phyloP scores from a whole-genome alignment of 1,140 invertebrate species.

The Hyphantria cunea region DNA sequence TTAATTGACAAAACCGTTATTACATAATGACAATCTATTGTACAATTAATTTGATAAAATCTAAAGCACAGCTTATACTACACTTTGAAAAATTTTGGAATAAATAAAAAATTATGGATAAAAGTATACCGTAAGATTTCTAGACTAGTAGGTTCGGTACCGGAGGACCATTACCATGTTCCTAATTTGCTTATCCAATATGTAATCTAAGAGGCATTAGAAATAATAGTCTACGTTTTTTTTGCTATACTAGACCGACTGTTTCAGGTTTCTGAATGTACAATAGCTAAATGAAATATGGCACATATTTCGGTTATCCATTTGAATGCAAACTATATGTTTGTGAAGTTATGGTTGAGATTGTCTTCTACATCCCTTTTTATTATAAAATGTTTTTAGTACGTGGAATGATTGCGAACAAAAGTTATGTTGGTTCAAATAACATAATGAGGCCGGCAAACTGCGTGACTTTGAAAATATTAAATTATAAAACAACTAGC shows the following conservation, averaged over 20 bases:
- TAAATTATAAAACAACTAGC: constrained; percentile 45
- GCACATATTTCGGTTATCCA: constrained; percentile 31
- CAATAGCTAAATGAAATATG: constrained; percentile 40
- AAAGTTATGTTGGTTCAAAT: constrained; percentile 26
- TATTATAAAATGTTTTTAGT: constrained; percentile 32
- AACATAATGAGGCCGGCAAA: constrained; percentile 29
- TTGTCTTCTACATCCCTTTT: constrained; percentile 21
- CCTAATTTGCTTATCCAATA: constrained; percentile 61
- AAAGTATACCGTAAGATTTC: constrained; percentile 1
- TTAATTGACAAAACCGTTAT: constrained; percentile 79
- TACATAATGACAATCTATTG: constrained; percentile 75
- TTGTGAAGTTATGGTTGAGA: constrained; percentile 9
- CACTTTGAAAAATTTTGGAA: constrained; percentile 2
- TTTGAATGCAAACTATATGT: constrained; percentile 36
- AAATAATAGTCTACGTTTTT: constrained; percentile 57
- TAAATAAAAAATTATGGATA: neutral
- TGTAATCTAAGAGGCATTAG: constrained; percentile 69
- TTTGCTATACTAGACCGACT: constrained; percentile 43
- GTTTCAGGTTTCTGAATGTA: constrained; percentile 35
- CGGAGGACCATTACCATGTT: constrained; percentile 59
- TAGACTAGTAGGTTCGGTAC: no score
- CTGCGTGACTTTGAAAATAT: constrained; percentile 44
- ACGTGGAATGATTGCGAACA: constrained; percentile 35
- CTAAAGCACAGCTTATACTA: constrained; percentile 46
- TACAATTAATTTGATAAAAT: constrained; percentile 77